Base-by-base conservation (phyloP, 2,113 vertebrate species). In the Pelecanus crispus region DNA sequence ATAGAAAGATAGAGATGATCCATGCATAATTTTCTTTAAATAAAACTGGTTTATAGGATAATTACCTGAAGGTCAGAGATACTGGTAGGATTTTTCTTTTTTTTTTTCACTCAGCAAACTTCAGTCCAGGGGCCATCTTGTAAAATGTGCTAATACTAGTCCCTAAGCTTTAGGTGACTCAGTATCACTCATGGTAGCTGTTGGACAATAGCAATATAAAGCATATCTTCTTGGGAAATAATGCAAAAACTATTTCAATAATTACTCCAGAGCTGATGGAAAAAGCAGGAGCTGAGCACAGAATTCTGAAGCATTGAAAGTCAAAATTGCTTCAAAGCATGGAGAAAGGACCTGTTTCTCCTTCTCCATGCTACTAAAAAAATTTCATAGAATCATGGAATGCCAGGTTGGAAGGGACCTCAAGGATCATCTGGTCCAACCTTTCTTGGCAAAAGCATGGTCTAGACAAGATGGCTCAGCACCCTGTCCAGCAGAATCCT, bases 11-110 rank as follows among this genome's bases (percentile, higher is more conserved):
- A 82, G 62, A 94, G 53, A 90, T 87, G 65, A 95, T 86, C 77
- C 34, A 40, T 62, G 67, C 20, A 79, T 94, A 75, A 81, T 95
- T 95, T 87, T 91, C 70, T 88, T 67, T 78, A 92, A 92, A 93
- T 91, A 92, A 92, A 72, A 89, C 53, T 85, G 53, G 22, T 92
- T 94, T 81, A 79, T n/a, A 87, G 29, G 56, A 55, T 84, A 67
- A 67, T 65, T 90, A 15, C 44, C 40, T 7, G 5, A 91, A 95
- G 86, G 93, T 92, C 84, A 90, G 52, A 94, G n/a, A 87, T 34
- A 34, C 29, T 65, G 31, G 28, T 82, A 75, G 73, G 29, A 40
- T 50, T 29, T 59, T 68, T 25, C 50, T 32, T 59, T 79, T 81
- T 36, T 77, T 56, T 62, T 80, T 87, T 21, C 85, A 65, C 28